These are phyloP conservation scores for Zosterops pallidus DNA, from an alignment of 2,113 vertebrate genomes.

Conservation along the genomic window DNA sequence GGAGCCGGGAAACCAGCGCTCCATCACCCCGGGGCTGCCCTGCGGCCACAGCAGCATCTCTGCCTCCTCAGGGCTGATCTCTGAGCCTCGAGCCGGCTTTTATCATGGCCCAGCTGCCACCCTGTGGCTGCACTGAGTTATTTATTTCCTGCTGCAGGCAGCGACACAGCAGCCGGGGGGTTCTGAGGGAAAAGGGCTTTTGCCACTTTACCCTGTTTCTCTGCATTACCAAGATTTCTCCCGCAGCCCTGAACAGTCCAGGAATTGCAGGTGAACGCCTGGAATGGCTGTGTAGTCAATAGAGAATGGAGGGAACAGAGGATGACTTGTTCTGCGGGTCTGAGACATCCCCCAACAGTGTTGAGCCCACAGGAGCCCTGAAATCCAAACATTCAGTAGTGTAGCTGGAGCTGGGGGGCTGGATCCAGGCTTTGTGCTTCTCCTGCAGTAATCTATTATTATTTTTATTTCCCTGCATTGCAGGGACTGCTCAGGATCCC, in stretches of 20 bases:
- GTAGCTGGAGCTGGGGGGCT: neutral
- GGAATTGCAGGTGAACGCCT: neutral
- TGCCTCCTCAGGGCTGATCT: fast-evolving
- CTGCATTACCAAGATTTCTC: neutral
- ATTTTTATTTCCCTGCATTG: neutral
- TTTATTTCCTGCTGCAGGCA: neutral
- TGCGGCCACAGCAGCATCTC: neutral
- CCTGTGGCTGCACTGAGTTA: neutral
- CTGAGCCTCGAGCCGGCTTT: neutral
- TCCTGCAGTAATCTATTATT: neutral
- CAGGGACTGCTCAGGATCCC: neutral
- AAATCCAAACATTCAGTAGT: neutral
- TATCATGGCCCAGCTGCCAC: neutral
- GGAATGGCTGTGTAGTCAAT: fast-evolving
- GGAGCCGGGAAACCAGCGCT: fast-evolving
- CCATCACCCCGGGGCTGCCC: neutral
- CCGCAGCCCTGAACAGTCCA: neutral
- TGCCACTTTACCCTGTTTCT: neutral
- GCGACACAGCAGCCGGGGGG: neutral
- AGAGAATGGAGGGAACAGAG: neutral
- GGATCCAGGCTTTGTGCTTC: neutral
- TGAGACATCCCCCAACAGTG: neutral
- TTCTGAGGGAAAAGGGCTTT: neutral
- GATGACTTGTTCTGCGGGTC: neutral
- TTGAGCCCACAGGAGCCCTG: neutral